Percentiles rank a stretch among this genome's conserved stretches.
Conservation (phyloP, 2,113 vertebrate genomes). For the Silurus meridionalis region DNA sequence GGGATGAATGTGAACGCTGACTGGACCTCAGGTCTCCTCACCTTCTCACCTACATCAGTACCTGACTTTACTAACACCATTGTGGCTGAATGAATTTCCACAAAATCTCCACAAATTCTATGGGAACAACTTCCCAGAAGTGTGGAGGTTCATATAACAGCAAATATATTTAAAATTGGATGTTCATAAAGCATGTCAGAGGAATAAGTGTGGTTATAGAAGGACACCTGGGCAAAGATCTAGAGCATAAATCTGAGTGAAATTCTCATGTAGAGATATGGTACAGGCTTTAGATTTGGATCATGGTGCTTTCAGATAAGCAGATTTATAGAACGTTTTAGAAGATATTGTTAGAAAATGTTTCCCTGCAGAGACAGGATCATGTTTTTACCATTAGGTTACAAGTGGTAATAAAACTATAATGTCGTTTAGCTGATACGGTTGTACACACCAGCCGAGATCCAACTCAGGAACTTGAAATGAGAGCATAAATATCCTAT, state of each 20-base stretch:
- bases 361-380: neutral
- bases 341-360: neutral
- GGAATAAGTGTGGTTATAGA: neutral
- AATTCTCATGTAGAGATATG: neutral
- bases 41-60: too few relatives aligned
- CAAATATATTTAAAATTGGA: too few relatives aligned
- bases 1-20: too few relatives aligned
- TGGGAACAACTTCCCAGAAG: too few relatives aligned
- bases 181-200: too few relatives aligned
- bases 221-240: neutral
- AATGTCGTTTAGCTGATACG: neutral
- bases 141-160: too few relatives aligned
- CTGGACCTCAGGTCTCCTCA: too few relatives aligned
- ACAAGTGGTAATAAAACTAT: neutral
- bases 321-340: neutral
- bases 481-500: neutral
- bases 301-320: neutral
- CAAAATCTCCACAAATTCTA: too few relatives aligned
- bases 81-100: too few relatives aligned
- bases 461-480: neutral
- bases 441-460: constrained; percentile 3
- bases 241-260: neutral
- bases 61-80: too few relatives aligned
- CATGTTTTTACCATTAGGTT: neutral
- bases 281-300: neutral